Evolutionary conservation across 2,113 vertebrate genomes (phyloP).

Genomic region (Dunckerocampus dactyliophorus): DNA sequence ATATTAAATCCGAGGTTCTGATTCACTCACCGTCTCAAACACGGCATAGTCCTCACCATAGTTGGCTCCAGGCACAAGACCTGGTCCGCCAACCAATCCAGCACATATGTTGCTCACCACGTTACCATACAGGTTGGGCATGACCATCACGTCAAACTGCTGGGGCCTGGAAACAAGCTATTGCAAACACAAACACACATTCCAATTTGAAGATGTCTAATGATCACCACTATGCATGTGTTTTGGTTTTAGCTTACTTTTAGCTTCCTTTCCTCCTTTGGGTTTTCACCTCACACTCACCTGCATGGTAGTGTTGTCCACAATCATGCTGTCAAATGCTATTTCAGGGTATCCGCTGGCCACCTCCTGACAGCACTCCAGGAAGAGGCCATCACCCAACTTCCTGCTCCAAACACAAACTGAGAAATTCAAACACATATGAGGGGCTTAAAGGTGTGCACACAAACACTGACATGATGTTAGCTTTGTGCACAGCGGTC

Average conservation of each 20-base stretch:
- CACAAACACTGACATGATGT: slow-evolving; percentile 75
- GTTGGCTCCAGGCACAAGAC: slow-evolving; percentile 75
- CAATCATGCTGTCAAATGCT: slow-evolving; percentile 79
- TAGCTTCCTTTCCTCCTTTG: background rate
- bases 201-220: too few species aligned
- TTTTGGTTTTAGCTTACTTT: background rate
- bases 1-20: background rate
- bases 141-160: slow-evolving; percentile 86
- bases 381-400: slow-evolving; percentile 80
- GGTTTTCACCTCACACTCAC: slow-evolving; percentile 24
- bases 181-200: slow-evolving; percentile 1
- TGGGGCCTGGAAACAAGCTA: slow-evolving; percentile 81
- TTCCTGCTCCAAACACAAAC: slow-evolving; percentile 69
- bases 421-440: background rate
- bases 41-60: slow-evolving; percentile 76
- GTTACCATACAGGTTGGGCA: slow-evolving; percentile 85
- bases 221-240: background rate
- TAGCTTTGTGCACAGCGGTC: slow-evolving; percentile 84
- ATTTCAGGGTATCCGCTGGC: slow-evolving; percentile 78
- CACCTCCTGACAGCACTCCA: slow-evolving; percentile 81
- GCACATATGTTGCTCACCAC: slow-evolving; percentile 83
- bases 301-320: slow-evolving; percentile 87
- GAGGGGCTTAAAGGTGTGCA: background rate
- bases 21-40: slow-evolving; percentile 76
- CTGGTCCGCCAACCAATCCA: slow-evolving; percentile 77